Evolutionary conservation across 2,113 vertebrate genomes (phyloP).

Genomic region (Puffinus mauretanicus): DNA sequence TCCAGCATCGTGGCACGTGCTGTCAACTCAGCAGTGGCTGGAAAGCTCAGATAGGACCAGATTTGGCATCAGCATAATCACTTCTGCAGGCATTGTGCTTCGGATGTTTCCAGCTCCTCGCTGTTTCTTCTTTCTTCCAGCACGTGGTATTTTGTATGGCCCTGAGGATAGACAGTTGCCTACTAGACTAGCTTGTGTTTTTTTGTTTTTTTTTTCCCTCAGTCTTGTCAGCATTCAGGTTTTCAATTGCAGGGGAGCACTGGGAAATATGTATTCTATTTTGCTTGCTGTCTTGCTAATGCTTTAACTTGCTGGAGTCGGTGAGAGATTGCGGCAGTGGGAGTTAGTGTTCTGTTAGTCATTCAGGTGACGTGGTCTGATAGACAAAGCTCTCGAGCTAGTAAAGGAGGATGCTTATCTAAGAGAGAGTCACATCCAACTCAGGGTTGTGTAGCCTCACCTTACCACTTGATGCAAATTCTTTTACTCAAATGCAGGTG

Average conservation of each 20-base stretch:
- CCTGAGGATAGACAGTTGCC: neutral
- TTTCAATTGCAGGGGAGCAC: neutral
- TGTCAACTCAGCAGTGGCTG: slow-evolving; percentile 31
- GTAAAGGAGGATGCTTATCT: neutral
- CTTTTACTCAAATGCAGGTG: neutral
- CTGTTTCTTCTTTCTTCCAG: neutral
- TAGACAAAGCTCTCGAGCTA: neutral
- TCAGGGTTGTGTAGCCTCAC: neutral
- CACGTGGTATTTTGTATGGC: neutral
- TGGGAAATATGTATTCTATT: neutral
- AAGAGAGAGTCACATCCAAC: neutral
- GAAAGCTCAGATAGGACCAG: neutral
- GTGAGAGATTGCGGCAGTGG: neutral
- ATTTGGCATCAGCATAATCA: slow-evolving; percentile 14
- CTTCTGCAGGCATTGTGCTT: neutral
- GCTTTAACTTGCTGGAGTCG: neutral
- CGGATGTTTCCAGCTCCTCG: neutral
- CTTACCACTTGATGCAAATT: neutral
- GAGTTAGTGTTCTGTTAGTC: neutral
- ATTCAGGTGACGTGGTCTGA: neutral
- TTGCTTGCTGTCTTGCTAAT: neutral
- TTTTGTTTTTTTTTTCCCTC: neutral
- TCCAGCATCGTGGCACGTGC: neutral
- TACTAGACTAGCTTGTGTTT: neutral
- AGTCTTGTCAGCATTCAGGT: neutral